phyloP scores from a whole-genome alignment of 1,140 invertebrate genomes.

The Lepeophtheirus salmonis region DNA sequence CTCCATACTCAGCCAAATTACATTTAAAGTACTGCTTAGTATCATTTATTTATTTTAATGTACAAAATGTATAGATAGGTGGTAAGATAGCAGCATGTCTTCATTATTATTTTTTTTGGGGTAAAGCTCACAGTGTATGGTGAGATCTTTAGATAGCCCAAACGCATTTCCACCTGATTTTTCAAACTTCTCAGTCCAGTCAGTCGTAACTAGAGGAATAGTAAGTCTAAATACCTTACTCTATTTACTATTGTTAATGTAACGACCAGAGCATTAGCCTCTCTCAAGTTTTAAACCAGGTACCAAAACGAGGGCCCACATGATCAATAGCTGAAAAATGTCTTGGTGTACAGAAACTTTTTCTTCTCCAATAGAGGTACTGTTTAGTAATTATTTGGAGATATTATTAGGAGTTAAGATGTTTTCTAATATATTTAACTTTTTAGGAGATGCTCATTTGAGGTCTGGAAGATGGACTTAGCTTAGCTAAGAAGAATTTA shows the following conservation, averaged over 20 bases:
- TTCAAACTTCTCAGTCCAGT: slow-evolving; percentile 82
- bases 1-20: slow-evolving; percentile 66
- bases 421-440: no score
- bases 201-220: slow-evolving; percentile 65
- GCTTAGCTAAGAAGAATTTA: no score
- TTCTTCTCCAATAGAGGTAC: no score
- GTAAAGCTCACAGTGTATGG: slow-evolving; percentile 74
- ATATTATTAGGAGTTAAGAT: no score
- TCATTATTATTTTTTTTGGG: slow-evolving; percentile 62
- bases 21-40: slow-evolving; percentile 40
- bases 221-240: slow-evolving; percentile 39
- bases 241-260: background rate
- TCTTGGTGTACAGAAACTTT: no score
- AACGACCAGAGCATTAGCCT: no score
- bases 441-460: no score
- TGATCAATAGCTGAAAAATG: no score
- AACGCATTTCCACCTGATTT: slow-evolving; percentile 77
- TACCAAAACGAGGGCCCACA: no score
- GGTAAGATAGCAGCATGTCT: slow-evolving; percentile 49
- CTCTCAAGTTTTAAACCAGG: no score
- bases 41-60: slow-evolving; percentile 42
- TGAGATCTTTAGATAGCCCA: slow-evolving; percentile 59
- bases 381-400: no score
- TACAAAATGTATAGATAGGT: slow-evolving; percentile 65
- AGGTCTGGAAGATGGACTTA: no score